These are phyloP conservation scores for Holothuria scabra DNA, from an alignment of 53 echinoderm and acorn worm species.

Conservation along the genomic window DNA sequence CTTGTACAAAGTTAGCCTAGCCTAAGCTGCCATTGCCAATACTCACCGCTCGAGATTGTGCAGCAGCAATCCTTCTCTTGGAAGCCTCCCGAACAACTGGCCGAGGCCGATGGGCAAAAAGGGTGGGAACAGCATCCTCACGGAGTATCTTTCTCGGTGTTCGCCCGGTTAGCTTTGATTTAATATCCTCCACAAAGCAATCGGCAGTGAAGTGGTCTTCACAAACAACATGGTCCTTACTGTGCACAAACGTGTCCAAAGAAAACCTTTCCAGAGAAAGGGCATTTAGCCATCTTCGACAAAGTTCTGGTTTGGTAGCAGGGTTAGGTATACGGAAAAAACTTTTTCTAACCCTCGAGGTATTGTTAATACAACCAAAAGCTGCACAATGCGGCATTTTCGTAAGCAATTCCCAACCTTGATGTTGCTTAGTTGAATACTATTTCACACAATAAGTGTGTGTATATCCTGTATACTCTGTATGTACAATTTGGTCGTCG, in stretches of 20 bases:
- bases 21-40: background rate
- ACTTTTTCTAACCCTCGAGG: constrained; percentile 11
- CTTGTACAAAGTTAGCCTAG: too few relatives aligned
- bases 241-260: constrained; percentile 45
- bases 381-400: constrained; percentile 61
- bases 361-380: constrained; percentile 51
- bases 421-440: too few relatives aligned
- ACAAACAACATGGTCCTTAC: constrained; percentile 51
- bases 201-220: constrained; percentile 62
- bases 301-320: constrained; percentile 39
- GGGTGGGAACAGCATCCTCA: constrained; percentile 59
- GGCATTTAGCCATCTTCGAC: constrained; percentile 55
- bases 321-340: constrained; percentile 61
- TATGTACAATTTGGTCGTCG: background rate
- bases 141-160: constrained; percentile 45
- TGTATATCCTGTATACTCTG: background rate
- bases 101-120: constrained; percentile 38
- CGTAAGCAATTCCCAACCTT: too few relatives aligned
- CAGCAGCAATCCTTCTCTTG: background rate
- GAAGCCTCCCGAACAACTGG: constrained; percentile 24
- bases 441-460: too few relatives aligned
- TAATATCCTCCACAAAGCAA: constrained; percentile 58
- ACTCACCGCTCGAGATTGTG: constrained; percentile 17
- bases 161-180: constrained; percentile 48
- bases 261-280: constrained; percentile 55